phyloP scores from a whole-genome alignment of 23 tunicate species.

The Ascidia mentula region DNA sequence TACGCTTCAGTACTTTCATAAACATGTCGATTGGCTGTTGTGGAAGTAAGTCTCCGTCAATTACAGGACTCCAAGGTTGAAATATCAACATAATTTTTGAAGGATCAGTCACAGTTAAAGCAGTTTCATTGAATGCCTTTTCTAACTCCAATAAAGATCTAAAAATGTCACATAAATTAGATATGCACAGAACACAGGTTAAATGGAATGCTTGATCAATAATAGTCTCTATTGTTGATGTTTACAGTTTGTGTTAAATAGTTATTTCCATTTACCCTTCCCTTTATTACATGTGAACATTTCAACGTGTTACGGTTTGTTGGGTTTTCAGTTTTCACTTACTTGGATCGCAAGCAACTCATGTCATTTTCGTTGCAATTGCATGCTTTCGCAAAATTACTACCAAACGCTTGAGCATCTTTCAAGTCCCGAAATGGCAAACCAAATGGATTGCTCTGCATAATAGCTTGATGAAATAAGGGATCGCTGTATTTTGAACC shows the following conservation, averaged over 20 bases:
- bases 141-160: constrained; percentile 20
- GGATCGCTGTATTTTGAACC: constrained; percentile 39
- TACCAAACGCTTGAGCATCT: constrained; percentile 72
- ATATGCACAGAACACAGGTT: no score
- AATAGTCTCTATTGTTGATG: no score
- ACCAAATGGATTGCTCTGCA: constrained; percentile 91
- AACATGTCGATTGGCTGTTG: constrained; percentile 50
- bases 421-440: constrained; percentile 55
- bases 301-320: no score
- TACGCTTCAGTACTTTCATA: constrained; percentile 42
- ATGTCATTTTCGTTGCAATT: constrained; percentile 48
- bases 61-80: constrained; percentile 85
- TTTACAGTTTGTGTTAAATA: no score
- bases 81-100: constrained; percentile 42
- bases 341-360: constrained; percentile 69
- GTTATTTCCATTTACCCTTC: no score
- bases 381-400: constrained; percentile 49
- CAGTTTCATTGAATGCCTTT: constrained; percentile 39
- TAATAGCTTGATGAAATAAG: constrained; percentile 62
- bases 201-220: no score
- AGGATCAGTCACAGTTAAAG: constrained; percentile 52
- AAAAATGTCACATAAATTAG: neutral
- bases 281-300: no score
- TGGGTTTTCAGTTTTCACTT: neutral
- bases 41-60: constrained; percentile 54